These are phyloP conservation scores for Scaptomyza montana DNA, from an alignment of 1,140 invertebrate species.

Conservation along the genomic window DNA sequence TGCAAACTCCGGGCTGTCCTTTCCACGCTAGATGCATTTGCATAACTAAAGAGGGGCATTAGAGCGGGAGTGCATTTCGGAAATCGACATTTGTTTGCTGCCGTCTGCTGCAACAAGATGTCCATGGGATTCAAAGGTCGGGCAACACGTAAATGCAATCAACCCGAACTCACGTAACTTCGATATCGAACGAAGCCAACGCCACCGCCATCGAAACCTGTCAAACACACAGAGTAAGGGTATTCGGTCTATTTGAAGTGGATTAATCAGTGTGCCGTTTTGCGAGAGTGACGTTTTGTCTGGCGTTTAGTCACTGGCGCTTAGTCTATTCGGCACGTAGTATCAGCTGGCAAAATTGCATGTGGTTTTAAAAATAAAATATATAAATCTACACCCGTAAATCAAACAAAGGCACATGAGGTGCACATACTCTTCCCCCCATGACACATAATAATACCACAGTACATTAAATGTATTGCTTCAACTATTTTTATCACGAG, in stretches of 20 bases:
- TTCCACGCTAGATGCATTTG: not conserved
- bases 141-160: constrained; percentile 78
- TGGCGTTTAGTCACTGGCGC: not conserved
- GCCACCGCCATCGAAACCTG: constrained; percentile 11
- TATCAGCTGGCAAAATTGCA: constrained; percentile 29
- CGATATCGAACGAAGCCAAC: constrained; percentile 45
- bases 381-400: constrained; percentile 27
- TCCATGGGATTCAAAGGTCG: not conserved
- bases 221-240: constrained; percentile 9
- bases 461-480: constrained; percentile 20
- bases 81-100: constrained; percentile 6
- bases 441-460: not conserved
- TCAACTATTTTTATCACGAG: constrained; percentile 21
- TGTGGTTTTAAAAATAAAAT: constrained; percentile 20
- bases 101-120: not conserved
- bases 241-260: constrained; percentile 36
- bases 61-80: not conserved
- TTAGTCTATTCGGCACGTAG: constrained; percentile 32
- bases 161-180: constrained; percentile 56
- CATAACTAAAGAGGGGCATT: not conserved
- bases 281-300: constrained; percentile 12
- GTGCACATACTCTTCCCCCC: too few relatives aligned
- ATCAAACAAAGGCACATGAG: constrained; percentile 30
- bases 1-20: not conserved
- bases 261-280: constrained; percentile 41